Conservation (phyloP, 2,888 invertebrate species). For the Dicyrtoma fusca region DNA sequence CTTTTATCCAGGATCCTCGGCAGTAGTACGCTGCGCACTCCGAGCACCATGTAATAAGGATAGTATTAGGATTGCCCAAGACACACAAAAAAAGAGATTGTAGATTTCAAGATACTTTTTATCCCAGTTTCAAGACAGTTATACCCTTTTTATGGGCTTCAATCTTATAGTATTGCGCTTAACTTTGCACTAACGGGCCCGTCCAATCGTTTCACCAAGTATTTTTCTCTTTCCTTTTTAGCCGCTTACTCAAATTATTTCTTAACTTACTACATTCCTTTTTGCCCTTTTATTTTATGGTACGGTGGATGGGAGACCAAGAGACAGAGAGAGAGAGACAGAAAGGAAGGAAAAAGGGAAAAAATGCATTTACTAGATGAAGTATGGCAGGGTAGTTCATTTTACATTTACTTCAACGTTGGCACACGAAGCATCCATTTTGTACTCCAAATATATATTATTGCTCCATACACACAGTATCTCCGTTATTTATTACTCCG, state of each 20-base stretch:
- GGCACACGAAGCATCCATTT: no score
- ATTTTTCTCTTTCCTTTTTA: not conserved
- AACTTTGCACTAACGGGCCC: not conserved
- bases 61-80: no score
- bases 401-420: no score
- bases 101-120: conserved; percentile 15
- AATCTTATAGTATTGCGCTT: not conserved
- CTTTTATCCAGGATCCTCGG: no score
- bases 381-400: no score
- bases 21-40: no score
- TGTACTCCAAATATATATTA: no score
- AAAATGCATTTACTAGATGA: no score
- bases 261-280: not conserved
- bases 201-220: conserved; percentile 4
- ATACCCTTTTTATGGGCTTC: conserved; percentile 10
- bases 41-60: no score
- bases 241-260: conserved; percentile 14
- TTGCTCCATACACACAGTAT: no score
- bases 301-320: not conserved
- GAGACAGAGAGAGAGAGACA: not conserved
- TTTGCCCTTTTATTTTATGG: conserved; percentile 9
- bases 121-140: conserved; percentile 16
- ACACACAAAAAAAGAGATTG: no score
- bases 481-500: no score
- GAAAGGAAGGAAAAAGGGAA: not conserved